phyloP scores from a whole-genome alignment of 2,888 invertebrate species.

The Hanleya hanleyi region DNA sequence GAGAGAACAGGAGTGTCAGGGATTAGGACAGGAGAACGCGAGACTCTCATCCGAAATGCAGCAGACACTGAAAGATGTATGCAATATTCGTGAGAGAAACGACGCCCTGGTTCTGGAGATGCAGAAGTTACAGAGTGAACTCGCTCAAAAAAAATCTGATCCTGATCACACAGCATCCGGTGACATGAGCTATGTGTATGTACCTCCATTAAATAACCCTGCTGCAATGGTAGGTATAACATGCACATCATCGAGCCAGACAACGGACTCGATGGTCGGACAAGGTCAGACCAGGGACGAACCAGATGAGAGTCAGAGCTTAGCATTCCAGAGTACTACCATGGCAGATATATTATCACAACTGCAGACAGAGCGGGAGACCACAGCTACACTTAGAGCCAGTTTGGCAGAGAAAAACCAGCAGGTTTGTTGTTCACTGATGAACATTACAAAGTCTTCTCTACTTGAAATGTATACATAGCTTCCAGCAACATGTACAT shows the following conservation, averaged over 20 bases:
- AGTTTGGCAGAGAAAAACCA: background rate
- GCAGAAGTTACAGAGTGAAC: background rate
- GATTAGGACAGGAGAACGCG: background rate
- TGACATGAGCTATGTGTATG: background rate
- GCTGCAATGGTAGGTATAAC: background rate
- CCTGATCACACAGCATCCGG: background rate
- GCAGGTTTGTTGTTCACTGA: too few relatives aligned
- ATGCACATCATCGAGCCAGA: background rate
- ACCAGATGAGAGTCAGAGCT: background rate
- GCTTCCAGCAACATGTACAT: too few relatives aligned
- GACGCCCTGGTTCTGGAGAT: background rate
- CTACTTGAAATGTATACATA: too few relatives aligned
- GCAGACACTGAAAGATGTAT: background rate
- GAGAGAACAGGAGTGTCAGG: background rate
- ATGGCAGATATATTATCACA: background rate
- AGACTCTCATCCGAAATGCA: background rate
- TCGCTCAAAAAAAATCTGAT: too few relatives aligned
- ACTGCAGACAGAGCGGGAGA: background rate
- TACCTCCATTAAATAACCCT: background rate
- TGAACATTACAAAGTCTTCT: too few relatives aligned
- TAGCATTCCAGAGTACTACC: background rate
- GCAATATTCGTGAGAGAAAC: background rate
- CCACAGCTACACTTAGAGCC: background rate
- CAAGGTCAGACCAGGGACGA: background rate
- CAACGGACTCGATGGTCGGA: background rate